Evolutionary conservation across 2,113 vertebrate genomes (phyloP).

Genomic region (Cygnus atratus): DNA sequence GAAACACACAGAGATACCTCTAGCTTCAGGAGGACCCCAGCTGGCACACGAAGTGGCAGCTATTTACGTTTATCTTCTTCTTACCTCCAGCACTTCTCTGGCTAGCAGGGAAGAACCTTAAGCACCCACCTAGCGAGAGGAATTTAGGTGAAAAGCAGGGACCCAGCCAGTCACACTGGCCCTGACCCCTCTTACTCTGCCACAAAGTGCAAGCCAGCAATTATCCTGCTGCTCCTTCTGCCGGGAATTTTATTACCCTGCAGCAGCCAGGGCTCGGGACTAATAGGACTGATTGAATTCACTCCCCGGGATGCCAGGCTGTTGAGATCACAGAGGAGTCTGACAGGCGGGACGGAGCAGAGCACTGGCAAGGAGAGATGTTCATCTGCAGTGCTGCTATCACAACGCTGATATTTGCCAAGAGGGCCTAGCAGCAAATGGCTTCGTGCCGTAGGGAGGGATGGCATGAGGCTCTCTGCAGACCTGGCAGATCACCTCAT

Average conservation of each 20-base stretch:
- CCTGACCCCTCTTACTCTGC: neutral
- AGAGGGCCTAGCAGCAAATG: neutral
- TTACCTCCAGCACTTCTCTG: neutral
- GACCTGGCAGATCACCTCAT: neutral
- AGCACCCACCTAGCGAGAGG: rapidly evolving
- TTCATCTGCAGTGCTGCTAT: neutral
- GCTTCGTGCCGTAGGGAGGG: neutral
- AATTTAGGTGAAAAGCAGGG: neutral
- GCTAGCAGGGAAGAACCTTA: neutral
- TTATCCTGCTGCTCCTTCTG: neutral
- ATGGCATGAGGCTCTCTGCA: rapidly evolving
- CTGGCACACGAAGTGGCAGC: neutral
- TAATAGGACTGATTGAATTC: neutral
- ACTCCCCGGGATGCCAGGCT: neutral
- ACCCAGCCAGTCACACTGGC: neutral
- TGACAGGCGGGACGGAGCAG: neutral
- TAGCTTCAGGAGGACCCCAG: neutral
- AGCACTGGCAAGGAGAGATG: neutral
- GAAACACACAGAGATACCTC: neutral
- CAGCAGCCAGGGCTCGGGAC: neutral
- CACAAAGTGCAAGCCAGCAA: neutral
- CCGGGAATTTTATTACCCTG: neutral
- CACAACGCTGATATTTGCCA: neutral
- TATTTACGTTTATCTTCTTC: neutral
- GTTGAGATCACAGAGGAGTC: neutral